These are phyloP conservation scores for Drosophila grimshawi DNA, from an alignment of 1,140 invertebrate species.

Conservation along the genomic window DNA sequence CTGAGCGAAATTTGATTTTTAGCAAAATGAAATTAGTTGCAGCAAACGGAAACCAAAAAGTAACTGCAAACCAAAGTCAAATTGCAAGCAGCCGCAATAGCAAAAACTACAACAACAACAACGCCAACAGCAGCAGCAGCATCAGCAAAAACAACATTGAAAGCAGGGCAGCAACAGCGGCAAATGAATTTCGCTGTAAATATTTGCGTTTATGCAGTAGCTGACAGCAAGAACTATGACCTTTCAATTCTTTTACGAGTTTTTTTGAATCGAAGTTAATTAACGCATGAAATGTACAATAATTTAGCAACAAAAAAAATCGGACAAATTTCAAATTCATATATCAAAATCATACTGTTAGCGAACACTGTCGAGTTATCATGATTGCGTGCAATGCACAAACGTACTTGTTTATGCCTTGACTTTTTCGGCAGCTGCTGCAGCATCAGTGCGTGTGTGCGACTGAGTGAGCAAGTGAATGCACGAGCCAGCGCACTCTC, in stretches of 20 bases:
- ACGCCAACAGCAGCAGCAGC: slow-evolving; percentile 29
- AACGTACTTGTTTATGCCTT: slow-evolving; percentile 11
- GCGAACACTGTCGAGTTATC: not conserved
- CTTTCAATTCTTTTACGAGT: slow-evolving; percentile 7
- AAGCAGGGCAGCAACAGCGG: slow-evolving; percentile 34
- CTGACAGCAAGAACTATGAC: not conserved
- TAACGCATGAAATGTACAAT: too few species aligned
- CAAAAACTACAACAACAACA: slow-evolving; percentile 22
- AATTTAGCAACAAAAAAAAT: too few species aligned
- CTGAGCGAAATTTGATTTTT: slow-evolving; percentile 57
- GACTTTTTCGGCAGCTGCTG: slow-evolving; percentile 14
- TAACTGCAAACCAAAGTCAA: slow-evolving; percentile 55
- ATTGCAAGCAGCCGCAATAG: slow-evolving; percentile 42
- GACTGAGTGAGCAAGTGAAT: slow-evolving; percentile 7
- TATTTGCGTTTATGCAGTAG: slow-evolving; percentile 30
- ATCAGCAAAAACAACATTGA: slow-evolving; percentile 25
- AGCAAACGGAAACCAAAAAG: slow-evolving; percentile 52
- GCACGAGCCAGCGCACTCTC: slow-evolving; percentile 15
- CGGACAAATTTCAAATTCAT: too few species aligned
- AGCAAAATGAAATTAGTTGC: slow-evolving; percentile 56
- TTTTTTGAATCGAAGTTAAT: not conserved
- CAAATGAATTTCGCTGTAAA: slow-evolving; percentile 33
- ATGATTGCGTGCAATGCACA: slow-evolving; percentile 8
- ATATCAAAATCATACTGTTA: too few species aligned
- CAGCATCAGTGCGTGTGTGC: slow-evolving; percentile 24